phyloP scores from a whole-genome alignment of 2,113 vertebrate species.

The Cervus canadensis region DNA sequence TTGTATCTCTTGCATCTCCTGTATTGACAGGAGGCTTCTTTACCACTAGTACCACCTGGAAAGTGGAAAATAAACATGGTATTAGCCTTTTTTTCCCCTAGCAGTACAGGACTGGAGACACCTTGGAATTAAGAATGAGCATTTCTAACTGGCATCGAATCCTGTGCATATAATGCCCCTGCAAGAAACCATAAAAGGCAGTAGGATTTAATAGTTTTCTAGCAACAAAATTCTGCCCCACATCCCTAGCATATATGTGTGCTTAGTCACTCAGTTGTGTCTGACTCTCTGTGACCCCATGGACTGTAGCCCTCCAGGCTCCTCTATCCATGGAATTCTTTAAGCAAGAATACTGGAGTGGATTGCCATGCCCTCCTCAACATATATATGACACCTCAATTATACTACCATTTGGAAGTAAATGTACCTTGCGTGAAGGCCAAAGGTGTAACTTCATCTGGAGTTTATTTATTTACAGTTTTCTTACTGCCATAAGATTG shows the following conservation, averaged over 20 bases:
- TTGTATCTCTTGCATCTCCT: neutral
- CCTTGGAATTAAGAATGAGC: neutral
- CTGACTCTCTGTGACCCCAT: neutral
- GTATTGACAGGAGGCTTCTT: neutral
- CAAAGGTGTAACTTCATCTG: neutral
- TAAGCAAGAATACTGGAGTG: neutral
- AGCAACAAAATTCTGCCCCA: neutral
- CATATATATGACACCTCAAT: neutral
- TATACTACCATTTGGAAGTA: neutral
- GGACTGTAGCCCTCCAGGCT: neutral
- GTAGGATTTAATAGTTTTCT: neutral
- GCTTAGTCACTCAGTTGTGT: neutral
- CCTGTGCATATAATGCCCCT: neutral
- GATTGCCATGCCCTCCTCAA: neutral
- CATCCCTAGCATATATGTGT: neutral
- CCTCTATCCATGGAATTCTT: neutral
- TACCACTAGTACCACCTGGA: neutral
- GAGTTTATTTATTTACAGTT: neutral
- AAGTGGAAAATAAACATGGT: neutral
- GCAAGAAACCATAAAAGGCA: neutral
- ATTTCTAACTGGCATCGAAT: neutral
- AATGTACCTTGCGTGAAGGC: neutral
- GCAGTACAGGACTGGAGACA: neutral
- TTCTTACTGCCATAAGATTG: neutral
- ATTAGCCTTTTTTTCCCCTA: neutral